Base-by-base conservation (phyloP, 1,140 invertebrate genomes). In the Cydia amplana region DNA sequence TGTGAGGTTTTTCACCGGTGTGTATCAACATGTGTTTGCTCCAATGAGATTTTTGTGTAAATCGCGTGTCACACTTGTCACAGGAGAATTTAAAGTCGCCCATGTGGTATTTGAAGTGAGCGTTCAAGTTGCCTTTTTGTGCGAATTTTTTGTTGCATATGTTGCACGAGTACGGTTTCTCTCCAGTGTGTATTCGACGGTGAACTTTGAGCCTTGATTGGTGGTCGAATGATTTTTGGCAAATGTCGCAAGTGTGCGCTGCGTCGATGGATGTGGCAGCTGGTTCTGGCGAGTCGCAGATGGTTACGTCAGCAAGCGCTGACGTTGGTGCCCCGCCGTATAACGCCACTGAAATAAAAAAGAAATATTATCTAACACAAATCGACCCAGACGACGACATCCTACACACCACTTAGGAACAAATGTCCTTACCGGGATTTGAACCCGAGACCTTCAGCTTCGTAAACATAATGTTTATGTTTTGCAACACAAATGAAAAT, bases 21-120 rank as follows among this genome's bases (percentile, higher is more conserved):
- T 60, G 55, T 60, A 60, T 60, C 55, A 60, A 60, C 55, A 60
- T 60, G 9, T 60, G 55, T 60, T 60, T 60, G 20, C 55, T 60
- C 55, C 55, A 60, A n/a, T 60, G 55, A 23, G 55, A 60, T 60
- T 60, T 60, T 23, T 60, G 55, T 60, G 55, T 60, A n/a, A 60
- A 60, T 60, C 55, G 55, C 9, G 55, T 60, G 4, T 60, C 55
- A 9, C 55, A 60, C n/a, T 23, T 23, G 3, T 60, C 55, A 12
- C 55, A 60, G 20, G 55, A 23, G 7, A 60, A 60, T 4, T 60
- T 20, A 60, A 60, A 60, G 55, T 60, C 55, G 1, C 55, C 55
- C 20, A 23, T 23, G 20, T 60, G 55, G 10, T 60, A 60, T 23
- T 60, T 60, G 20, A 60, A 60, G 55, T 60, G 55, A 60, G 55